phyloP scores from a whole-genome alignment of 2,797 vertebrate species.

The Liasis olivaceus region DNA sequence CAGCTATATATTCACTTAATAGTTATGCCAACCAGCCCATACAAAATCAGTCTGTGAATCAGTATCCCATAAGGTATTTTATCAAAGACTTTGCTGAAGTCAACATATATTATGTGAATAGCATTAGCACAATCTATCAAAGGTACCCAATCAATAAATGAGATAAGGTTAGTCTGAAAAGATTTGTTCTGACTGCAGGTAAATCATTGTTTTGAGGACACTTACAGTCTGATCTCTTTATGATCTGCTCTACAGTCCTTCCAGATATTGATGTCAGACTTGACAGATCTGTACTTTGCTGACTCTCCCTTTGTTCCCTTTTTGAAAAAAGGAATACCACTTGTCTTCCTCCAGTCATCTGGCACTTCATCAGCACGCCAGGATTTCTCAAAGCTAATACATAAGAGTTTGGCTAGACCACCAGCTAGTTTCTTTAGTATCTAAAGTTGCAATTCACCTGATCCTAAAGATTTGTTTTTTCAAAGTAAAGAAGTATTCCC shows the following conservation, averaged over 20 bases:
- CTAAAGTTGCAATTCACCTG: neutral
- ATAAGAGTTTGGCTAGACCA: neutral
- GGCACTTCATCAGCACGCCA: neutral
- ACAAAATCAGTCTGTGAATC: neutral
- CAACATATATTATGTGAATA: neutral
- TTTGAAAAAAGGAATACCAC: neutral
- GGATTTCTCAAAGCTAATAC: neutral
- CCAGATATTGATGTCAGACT: neutral
- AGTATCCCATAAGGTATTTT: neutral
- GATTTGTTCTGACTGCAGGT: neutral
- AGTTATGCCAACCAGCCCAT: neutral
- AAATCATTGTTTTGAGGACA: neutral
- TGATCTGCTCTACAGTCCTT: neutral
- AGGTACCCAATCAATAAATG: neutral
- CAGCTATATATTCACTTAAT: neutral
- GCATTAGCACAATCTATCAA: neutral
- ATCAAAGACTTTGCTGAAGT: neutral
- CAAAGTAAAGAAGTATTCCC: neutral
- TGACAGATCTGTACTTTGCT: neutral
- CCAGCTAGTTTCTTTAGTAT: neutral
- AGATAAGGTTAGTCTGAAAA: neutral
- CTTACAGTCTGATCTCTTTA: neutral
- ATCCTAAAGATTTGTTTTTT: neutral
- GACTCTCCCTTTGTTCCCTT: neutral
- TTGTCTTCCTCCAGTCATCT: neutral